Conservation (phyloP, 1,140 invertebrate genomes). For the Drosophila parabipectinata region DNA sequence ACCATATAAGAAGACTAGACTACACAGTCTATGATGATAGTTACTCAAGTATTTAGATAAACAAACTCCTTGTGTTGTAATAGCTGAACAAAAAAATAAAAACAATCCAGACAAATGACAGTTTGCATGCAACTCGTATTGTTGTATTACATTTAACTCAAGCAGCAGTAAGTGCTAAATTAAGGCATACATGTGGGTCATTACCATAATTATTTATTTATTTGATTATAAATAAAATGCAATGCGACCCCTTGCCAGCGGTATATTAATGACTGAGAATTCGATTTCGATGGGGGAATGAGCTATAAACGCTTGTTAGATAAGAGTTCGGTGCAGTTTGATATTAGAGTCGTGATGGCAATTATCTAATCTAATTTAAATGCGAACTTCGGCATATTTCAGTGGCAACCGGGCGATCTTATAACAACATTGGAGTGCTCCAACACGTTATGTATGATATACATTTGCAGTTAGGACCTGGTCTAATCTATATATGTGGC, state of each 20-base stretch:
- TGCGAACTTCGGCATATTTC: constrained; percentile 11
- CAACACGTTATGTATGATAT: neutral
- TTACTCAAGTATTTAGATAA: neutral
- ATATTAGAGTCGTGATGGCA: constrained; percentile 22
- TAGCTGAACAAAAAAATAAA: neutral
- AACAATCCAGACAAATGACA: neutral
- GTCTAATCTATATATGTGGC: neutral
- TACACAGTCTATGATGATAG: too few species aligned
- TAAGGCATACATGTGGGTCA: constrained; percentile 35
- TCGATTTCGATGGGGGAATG: constrained; percentile 16
- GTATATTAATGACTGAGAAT: constrained; percentile 19
- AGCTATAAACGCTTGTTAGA: constrained; percentile 18
- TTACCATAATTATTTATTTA: constrained; percentile 43
- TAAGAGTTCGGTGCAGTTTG: constrained; percentile 6
- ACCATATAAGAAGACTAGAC: too few species aligned
- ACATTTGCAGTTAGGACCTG: constrained; percentile 2
- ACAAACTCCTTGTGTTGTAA: constrained; percentile 11
- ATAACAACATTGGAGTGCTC: constrained; percentile 8
- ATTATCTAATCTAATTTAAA: constrained; percentile 41
- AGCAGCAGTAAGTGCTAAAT: constrained; percentile 19
- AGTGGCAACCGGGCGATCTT: constrained; percentile 3
- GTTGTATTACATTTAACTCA: neutral
- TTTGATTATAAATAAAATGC: constrained; percentile 8
- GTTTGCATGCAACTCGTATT: constrained; percentile 4
- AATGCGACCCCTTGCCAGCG: neutral